phyloP scores from a whole-genome alignment of 2,888 invertebrate species.

The Panopea generosa region DNA sequence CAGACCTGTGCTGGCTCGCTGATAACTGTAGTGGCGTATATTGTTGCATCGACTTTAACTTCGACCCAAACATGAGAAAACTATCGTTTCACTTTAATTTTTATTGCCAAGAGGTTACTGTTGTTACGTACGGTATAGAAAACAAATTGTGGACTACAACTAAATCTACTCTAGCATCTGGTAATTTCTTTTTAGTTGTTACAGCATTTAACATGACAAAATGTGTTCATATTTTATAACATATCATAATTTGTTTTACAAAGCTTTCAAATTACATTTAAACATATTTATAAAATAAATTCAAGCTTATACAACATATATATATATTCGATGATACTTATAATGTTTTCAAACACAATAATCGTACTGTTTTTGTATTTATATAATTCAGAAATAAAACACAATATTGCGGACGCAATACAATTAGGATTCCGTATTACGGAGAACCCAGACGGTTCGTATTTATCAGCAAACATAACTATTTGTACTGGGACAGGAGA shows the following conservation, averaged over 20 bases:
- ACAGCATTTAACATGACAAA: no score
- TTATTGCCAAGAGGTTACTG: constrained; percentile 46
- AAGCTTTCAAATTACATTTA: no score
- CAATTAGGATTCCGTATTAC: neutral
- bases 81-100: constrained; percentile 41
- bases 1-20: constrained; percentile 10
- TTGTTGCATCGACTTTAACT: constrained; percentile 51
- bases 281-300: no score
- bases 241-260: no score
- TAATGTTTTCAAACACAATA: no score
- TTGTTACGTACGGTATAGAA: constrained; percentile 58
- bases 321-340: no score
- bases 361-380: no score
- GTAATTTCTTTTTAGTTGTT: no score
- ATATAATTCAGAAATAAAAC: no score
- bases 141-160: constrained; percentile 63
- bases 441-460: neutral
- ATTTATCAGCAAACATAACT: neutral
- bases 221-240: no score
- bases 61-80: constrained; percentile 29
- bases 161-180: no score
- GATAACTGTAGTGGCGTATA: constrained; percentile 36
- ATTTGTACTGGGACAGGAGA: neutral
- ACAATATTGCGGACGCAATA: constrained; percentile 24
- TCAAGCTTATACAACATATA: no score